Evolutionary conservation across 1,140 invertebrate species (phyloP), one percentile per base, ranked within the genome.

Genomic region (Neodiprion lecontei): DNA sequence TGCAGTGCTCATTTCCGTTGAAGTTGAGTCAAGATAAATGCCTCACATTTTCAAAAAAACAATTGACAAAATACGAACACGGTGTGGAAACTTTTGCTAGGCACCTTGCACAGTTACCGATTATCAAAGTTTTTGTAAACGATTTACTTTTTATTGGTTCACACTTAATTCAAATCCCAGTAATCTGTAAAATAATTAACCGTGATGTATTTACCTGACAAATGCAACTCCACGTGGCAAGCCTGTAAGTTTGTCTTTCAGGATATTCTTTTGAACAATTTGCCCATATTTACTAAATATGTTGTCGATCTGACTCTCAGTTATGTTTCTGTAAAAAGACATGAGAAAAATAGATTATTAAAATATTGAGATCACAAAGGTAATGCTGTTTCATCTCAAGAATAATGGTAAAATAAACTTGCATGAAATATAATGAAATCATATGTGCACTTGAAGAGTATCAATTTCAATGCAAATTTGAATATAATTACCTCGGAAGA

Each of bases 251-350:
- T 96, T 96, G 84, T 97, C 96, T 77, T 95, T 92, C 72, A 98
- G 88, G 77, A 98, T 93, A 83, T 97, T 95, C 85, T 95, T 95
- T 87, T 97, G 96, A 74, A 98, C 94, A 84, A 98, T 97, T 75
- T 92, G 91, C 28, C 96, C 96, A 89, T 92, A 97, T 83, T 94
- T 93, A 75, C 92, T 92, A 89, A 98, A 98, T 82, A 97, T 91
- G 67, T 93, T 92, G 81, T 96, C 93, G 67, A 98, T 89, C 81
- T 96, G 93, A 69, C 93, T 91, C 80, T 97, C 94, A 23, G 93
- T 95, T 68, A 95, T 92, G 79, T 94, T 93, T 83, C 90, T 91
- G 78, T 14, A 86, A 83, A n/a, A 75, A 12, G 8, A 70, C 28
- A 70, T n/a, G 70, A 79, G 73, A 48, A 75, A 70, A 74, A n/a